Conservation (phyloP, 2,113 vertebrate genomes). For the Pica pica region DNA sequence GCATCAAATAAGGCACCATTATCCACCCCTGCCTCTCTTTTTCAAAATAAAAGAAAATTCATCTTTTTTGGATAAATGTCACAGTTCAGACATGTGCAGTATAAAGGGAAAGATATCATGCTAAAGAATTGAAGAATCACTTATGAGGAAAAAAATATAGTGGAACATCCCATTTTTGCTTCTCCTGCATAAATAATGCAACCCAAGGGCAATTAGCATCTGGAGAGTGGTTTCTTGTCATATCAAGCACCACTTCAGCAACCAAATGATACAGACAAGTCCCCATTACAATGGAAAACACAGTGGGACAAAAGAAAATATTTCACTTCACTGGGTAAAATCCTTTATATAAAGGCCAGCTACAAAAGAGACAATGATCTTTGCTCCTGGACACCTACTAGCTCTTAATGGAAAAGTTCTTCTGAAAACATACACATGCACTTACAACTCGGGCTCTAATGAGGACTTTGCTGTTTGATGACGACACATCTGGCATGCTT, state of each 20-base stretch:
- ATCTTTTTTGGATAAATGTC: neutral
- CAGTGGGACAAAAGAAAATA: constrained; percentile 21
- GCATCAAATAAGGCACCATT: neutral
- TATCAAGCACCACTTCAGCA: constrained; percentile 22
- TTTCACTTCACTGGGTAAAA: neutral
- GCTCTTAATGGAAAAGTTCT: constrained; percentile 35
- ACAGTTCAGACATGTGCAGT: neutral
- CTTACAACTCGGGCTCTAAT: constrained; percentile 33
- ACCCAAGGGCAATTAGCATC: neutral
- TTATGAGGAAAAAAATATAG: neutral
- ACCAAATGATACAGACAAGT: neutral
- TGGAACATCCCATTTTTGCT: neutral
- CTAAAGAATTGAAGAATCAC: neutral
- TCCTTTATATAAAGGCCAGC: constrained; percentile 7
- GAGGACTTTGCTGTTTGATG: constrained; percentile 59
- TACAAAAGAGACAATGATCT: constrained; percentile 39
- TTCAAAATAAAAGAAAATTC: neutral
- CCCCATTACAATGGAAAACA: constrained; percentile 4
- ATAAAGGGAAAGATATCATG: neutral
- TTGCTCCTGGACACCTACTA: constrained; percentile 47
- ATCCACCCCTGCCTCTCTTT: neutral
- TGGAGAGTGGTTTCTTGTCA: neutral
- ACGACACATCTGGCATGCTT: constrained; percentile 39
- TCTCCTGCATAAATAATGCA: constrained; percentile 2
- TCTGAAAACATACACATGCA: constrained; percentile 46